Base-by-base conservation (phyloP, 2,797 vertebrate genomes). In the Uromys caudimaculatus region DNA sequence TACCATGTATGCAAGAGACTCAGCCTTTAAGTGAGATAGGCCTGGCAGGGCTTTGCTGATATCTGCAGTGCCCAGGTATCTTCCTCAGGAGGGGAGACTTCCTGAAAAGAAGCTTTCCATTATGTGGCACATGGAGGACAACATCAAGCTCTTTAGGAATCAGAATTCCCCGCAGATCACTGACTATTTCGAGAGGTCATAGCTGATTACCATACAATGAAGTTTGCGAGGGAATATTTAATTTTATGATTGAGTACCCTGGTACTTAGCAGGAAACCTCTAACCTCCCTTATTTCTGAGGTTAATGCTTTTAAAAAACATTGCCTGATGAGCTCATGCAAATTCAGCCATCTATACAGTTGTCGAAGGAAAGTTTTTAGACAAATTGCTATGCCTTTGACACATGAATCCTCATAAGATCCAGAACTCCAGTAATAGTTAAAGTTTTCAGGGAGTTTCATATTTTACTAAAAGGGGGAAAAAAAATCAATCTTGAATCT, bases 251-350 rank as follows among this genome's bases (percentile, higher is more conserved):
- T 94, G 89, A 96, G 79, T 96, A 94, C 79, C 76, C 23, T 92
- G 52, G 73, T 89, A 89, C 90, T 96, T 93, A 93, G 82, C 77
- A 96, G 97, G 90, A 97, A 97, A 97, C 2, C 88, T 97, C 32
- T 78, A 23, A 1, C 14, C 1, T 1, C n/a, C 11, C 29, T 50
- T 4, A 64, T 79, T 93, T 95, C 81, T 84, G 81, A 97, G 84
- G 87, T 96, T 97, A 98, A 94, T 97, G 90, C 52, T 98, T 98
- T 97, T 85, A 95, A 97, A 98, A 97, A 96, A 91, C 79, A 93
- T 86, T 97, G 84, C 90, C 96, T 95, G 90, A 97, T 95, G 94
- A 98, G 91, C 92, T 97, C 79, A 97, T 96, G 97, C 96, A 98
- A 98, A 98, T 98, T 95, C 88, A 98, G 86, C 77, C 96, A 76